Base-by-base conservation (phyloP, 1,140 invertebrate species). In the Halotydeus destructor region DNA sequence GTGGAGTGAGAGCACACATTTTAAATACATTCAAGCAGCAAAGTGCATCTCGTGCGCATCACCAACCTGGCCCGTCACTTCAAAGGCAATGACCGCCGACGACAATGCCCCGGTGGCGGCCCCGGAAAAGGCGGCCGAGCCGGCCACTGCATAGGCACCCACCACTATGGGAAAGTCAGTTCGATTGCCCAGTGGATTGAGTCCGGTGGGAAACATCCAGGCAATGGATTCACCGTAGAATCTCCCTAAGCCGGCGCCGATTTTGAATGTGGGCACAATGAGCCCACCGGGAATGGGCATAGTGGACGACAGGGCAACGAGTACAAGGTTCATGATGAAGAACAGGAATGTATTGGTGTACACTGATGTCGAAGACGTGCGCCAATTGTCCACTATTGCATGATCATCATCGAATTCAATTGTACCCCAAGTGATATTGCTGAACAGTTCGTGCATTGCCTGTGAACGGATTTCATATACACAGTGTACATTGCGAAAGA, bases 11-110 rank as follows among this genome's bases (percentile, higher is more conserved):
- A n/a, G n/a, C n/a, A n/a, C n/a, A n/a, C n/a, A n/a, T n/a, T n/a
- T n/a, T n/a, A n/a, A n/a, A n/a, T n/a, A n/a, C n/a, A n/a, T n/a
- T n/a, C n/a, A n/a, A n/a, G n/a, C n/a, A n/a, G n/a, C n/a, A n/a
- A n/a, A n/a, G n/a, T n/a, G n/a, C n/a, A n/a, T n/a, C n/a, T n/a
- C n/a, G n/a, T n/a, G n/a, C n/a, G n/a, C n/a, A n/a, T n/a, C n/a
- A n/a, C n/a, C n/a, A n/a, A n/a, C n/a, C 63, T 96, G 85, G 35
- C 88, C 88, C 1, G 91, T 98, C 74, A 98, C 83, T 63, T 98
- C 91, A 60, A 94, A 93, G 28, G 93, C 80, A 50, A 98, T 98
- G 37, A 98, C 88, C 46, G 85, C 84, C 16, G 93, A 89, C 2
- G 86, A 94, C 27, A 98, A 86, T 1, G 89, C 93, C 57, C 94